Evolutionary conservation across 2,888 invertebrate species (phyloP).

Genomic region (Tenthredo mesomela): DNA sequence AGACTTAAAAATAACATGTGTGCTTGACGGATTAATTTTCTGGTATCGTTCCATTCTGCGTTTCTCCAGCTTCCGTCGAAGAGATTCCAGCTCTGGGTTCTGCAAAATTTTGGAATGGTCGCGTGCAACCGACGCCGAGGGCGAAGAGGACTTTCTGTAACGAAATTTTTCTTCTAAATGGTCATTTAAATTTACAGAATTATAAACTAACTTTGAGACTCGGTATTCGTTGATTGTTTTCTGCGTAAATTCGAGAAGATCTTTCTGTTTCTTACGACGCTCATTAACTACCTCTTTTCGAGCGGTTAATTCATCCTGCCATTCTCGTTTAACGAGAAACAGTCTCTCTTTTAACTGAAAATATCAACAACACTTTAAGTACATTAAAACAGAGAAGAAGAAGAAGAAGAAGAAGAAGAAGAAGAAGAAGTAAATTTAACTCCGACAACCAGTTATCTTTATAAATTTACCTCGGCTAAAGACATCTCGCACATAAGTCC

Average conservation of each 20-base stretch:
- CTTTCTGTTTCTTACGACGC: slow-evolving; percentile 77
- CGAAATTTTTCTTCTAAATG: neutral
- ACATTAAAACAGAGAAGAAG: neutral
- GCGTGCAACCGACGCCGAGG: neutral
- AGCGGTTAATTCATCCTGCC: slow-evolving; percentile 80
- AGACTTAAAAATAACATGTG: slow-evolving; percentile 14
- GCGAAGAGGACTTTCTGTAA: neutral
- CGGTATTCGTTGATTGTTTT: slow-evolving; percentile 30
- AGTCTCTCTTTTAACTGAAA: slow-evolving; percentile 80
- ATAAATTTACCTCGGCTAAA: slow-evolving; percentile 78
- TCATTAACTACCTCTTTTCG: slow-evolving; percentile 78
- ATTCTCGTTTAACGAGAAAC: slow-evolving; percentile 78
- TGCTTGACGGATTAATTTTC: slow-evolving; percentile 21
- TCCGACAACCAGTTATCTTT: neutral
- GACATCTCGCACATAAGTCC: slow-evolving; percentile 85
- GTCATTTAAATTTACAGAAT: neutral
- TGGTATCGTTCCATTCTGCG: slow-evolving; percentile 18
- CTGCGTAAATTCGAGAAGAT: slow-evolving; percentile 64
- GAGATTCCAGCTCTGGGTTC: slow-evolving; percentile 13
- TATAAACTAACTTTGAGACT: neutral
- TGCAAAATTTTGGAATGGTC: slow-evolving; percentile 29
- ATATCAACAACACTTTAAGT: neutral
- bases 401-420: neutral
- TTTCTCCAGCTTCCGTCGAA: slow-evolving; percentile 33
- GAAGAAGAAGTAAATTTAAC: neutral